Evolutionary conservation across 2,797 vertebrate genomes (phyloP).

Genomic region (Malacoctenus gilli): DNA sequence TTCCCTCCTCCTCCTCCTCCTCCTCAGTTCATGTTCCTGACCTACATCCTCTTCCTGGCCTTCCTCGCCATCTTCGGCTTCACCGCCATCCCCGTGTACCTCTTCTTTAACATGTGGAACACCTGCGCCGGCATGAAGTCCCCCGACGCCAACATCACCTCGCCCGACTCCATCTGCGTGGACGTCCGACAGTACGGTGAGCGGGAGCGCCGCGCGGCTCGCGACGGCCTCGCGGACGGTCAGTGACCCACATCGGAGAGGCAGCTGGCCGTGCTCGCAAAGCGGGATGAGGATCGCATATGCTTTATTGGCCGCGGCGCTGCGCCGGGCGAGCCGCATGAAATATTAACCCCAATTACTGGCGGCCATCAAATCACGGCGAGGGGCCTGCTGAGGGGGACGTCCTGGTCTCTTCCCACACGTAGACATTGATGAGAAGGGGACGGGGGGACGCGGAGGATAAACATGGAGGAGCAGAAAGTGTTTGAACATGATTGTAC

Average conservation of each 20-base stretch:
- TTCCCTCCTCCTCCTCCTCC: background rate
- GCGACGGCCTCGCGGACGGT: slow-evolving; percentile 49
- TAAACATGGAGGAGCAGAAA: too few relatives aligned
- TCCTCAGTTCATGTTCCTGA: slow-evolving; percentile 95
- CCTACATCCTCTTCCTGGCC: slow-evolving; percentile 92
- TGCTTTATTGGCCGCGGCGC: slow-evolving; percentile 54
- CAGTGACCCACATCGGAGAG: slow-evolving; percentile 71
- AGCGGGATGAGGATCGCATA: slow-evolving; percentile 59
- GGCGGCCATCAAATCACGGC: slow-evolving; percentile 19
- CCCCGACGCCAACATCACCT: slow-evolving; percentile 89
- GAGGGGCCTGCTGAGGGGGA: too few relatives aligned
- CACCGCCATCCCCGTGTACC: slow-evolving; percentile 95
- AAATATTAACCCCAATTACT: slow-evolving; percentile 68
- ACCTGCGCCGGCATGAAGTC: slow-evolving; percentile 93
- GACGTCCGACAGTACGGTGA: slow-evolving; percentile 96
- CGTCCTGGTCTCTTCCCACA: too few relatives aligned
- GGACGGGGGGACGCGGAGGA: too few relatives aligned
- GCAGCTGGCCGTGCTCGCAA: slow-evolving; percentile 65
- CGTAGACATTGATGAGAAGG: too few relatives aligned
- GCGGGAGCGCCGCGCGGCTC: too few relatives aligned
- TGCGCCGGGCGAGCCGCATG: slow-evolving; percentile 12
- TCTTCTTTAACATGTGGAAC: slow-evolving; percentile 98
- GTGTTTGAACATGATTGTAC: too few relatives aligned
- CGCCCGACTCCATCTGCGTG: slow-evolving; percentile 94
- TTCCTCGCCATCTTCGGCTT: slow-evolving; percentile 97